Evolutionary conservation across 1,140 invertebrate species (phyloP).

Genomic region (Aphelenchoides avenae): DNA sequence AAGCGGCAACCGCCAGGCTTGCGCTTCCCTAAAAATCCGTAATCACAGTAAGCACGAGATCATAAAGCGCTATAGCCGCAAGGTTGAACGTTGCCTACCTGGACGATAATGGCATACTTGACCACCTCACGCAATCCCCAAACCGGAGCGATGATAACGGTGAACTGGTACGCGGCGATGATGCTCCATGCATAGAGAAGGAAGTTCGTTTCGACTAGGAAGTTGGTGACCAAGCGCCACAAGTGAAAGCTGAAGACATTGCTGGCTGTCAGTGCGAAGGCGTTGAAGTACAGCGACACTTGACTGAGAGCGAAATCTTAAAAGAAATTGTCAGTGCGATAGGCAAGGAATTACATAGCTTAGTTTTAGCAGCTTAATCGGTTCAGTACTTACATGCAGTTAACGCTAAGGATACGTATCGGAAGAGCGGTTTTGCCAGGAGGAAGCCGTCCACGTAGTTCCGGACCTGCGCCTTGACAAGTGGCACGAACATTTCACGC

Average conservation of each 20-base stretch:
- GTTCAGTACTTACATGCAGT: no score
- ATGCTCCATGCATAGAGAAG: slow-evolving; percentile 47
- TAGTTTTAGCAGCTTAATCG: no score
- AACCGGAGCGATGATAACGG: slow-evolving; percentile 41
- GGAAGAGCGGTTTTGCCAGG: no score
- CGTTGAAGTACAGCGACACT: no score
- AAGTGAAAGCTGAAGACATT: slow-evolving; percentile 29
- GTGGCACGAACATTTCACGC: no score
- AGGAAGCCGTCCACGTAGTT: no score
- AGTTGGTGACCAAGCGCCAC: slow-evolving; percentile 31
- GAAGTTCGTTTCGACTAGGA: slow-evolving; percentile 42
- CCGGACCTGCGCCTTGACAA: no score
- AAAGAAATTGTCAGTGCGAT: no score
- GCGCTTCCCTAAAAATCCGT: not conserved
- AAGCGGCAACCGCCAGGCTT: not conserved
- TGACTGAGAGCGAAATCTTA: no score
- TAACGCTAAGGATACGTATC: no score
- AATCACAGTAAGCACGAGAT: not conserved
- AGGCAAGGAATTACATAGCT: no score
- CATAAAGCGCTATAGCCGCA: not conserved
- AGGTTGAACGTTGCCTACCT: slow-evolving; percentile 16
- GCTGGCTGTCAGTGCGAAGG: slow-evolving; percentile 27
- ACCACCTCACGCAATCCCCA: slow-evolving; percentile 45
- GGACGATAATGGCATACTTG: slow-evolving; percentile 34
- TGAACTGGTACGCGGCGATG: slow-evolving; percentile 36